phyloP scores from a whole-genome alignment of 2,113 vertebrate species.

The Phaetusa simplex region DNA sequence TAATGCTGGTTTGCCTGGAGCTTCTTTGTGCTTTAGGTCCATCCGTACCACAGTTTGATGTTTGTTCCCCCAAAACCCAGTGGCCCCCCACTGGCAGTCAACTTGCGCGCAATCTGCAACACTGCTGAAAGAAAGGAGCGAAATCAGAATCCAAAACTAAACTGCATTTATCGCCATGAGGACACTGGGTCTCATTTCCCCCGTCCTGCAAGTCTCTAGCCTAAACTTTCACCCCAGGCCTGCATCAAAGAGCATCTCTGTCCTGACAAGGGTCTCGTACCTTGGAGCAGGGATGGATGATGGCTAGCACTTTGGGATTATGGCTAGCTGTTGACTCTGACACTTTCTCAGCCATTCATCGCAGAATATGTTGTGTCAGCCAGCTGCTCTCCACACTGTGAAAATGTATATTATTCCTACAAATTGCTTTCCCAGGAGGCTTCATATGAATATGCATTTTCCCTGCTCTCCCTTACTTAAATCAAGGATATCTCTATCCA shows the following conservation, averaged over 20 bases:
- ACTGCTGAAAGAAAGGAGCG: not conserved
- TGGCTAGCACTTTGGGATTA: not conserved
- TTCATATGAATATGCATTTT: not conserved
- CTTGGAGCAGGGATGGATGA: not conserved
- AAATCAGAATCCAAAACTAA: not conserved
- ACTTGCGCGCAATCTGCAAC: accelerated
- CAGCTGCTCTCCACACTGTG: not conserved
- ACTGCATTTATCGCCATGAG: not conserved
- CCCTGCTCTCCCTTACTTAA: not conserved
- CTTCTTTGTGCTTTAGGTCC: not conserved
- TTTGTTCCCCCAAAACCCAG: not conserved
- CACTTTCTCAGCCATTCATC: not conserved
- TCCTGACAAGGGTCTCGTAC: no score
- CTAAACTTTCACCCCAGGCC: not conserved
- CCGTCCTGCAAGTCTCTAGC: not conserved
- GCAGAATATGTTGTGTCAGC: not conserved
- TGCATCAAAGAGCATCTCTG: not conserved
- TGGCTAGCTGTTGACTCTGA: not conserved
- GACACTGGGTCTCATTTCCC: not conserved
- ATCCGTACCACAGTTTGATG: not conserved
- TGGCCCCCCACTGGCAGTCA: not conserved
- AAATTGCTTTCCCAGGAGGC: not conserved
- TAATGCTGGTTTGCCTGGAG: not conserved
- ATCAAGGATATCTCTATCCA: not conserved
- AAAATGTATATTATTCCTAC: not conserved